Conservation (phyloP, 2,888 invertebrate genomes). For the Drosophila macrothrix region DNA sequence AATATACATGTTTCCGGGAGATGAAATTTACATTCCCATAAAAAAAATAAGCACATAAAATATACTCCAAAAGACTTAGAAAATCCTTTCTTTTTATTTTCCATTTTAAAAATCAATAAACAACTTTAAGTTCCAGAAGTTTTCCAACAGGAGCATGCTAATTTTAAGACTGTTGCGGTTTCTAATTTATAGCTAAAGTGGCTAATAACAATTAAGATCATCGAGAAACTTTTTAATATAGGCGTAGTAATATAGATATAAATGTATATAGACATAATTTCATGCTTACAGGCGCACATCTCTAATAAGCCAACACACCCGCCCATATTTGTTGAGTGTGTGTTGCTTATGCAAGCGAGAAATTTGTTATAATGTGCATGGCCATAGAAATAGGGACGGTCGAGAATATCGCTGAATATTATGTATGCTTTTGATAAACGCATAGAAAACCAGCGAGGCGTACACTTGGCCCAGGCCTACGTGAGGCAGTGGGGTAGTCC, state of each 20-base stretch:
- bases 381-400: slow-evolving; percentile 57
- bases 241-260: background rate
- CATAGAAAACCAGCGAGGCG: slow-evolving; percentile 77
- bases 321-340: slow-evolving; percentile 60
- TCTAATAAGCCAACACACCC: slow-evolving; percentile 42
- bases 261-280: slow-evolving; percentile 13
- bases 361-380: slow-evolving; percentile 80
- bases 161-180: background rate
- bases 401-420: slow-evolving; percentile 58
- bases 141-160: background rate
- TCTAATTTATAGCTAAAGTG: no score
- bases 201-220: slow-evolving; percentile 2
- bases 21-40: background rate
- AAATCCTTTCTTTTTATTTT: background rate
- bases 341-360: slow-evolving; percentile 80
- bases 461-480: slow-evolving; percentile 64
- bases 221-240: slow-evolving; percentile 11
- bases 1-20: no score
- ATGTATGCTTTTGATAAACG: slow-evolving; percentile 77
- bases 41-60: background rate
- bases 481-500: background rate
- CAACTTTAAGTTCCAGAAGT: background rate
- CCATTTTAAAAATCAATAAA: background rate
- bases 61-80: background rate
- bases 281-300: slow-evolving; percentile 49